Evolutionary conservation across 1,140 invertebrate genomes (phyloP).

Genomic region (Coptotermes formosanus): DNA sequence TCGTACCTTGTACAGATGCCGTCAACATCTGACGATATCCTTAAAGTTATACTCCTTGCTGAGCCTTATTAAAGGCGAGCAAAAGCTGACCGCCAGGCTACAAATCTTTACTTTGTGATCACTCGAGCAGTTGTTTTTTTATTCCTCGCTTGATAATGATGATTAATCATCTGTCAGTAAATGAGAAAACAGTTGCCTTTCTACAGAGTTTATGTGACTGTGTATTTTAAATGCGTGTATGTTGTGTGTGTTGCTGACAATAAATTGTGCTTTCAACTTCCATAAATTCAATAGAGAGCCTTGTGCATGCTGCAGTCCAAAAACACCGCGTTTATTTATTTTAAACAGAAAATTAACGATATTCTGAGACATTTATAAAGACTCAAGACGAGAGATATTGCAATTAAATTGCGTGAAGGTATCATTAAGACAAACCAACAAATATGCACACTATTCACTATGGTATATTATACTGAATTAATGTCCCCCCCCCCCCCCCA

Average conservation of each 20-base stretch:
- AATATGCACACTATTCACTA: too few species aligned
- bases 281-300: background rate
- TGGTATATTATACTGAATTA: too few species aligned
- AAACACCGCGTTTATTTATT: background rate
- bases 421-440: too few species aligned
- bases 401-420: background rate
- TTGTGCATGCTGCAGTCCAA: background rate
- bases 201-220: background rate
- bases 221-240: background rate
- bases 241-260: background rate
- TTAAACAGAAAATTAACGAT: background rate
- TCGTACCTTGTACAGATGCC: background rate
- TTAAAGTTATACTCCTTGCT: background rate
- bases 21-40: background rate
- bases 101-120: too few species aligned
- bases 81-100: background rate
- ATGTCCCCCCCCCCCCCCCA: too few species aligned
- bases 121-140: too few species aligned
- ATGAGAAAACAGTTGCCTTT: background rate
- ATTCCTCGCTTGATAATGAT: background rate
- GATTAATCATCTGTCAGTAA: slow-evolving; percentile 7
- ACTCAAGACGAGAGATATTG: background rate
- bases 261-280: background rate
- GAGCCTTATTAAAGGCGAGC: background rate
- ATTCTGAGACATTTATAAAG: background rate